Base-by-base conservation (phyloP, 2,888 invertebrate species). In the Pollenia amentaria region DNA sequence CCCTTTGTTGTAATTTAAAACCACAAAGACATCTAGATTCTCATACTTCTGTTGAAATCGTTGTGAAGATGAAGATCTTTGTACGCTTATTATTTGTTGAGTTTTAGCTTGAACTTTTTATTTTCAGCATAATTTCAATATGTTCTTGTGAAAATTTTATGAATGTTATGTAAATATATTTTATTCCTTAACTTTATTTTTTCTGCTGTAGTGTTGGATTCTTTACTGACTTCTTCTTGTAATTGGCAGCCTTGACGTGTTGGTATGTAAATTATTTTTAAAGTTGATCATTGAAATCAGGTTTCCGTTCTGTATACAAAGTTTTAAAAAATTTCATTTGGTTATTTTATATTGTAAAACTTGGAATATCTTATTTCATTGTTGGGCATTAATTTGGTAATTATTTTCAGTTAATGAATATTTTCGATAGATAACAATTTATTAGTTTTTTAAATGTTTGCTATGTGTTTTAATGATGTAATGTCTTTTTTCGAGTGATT, bases 1-100 rank as follows among this genome's bases (percentile, higher is more conserved):
- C 29, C 29, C 29, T 29, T 6, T 29, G 9, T 48, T n/a, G 48
- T 42, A 65, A 64, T 64, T 46, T 14, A 9, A 76, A 86, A 86
- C 79, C 83, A 64, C 83, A 86, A 72, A 60, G 18, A 55, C 65
- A 67, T 72, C 72, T 79, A 72, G 70, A 80, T 80, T 80, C 79
- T 65, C 72, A 72, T 72, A 51, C 29, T 42, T 48, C 11, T 53
- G 16, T 65, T 9, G 44, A 64, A 78, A 60, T 69, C 14, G 6
- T 57, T 60, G 46, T 44, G 18, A 55, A 67, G n/a, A 53, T 62
- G 38, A 42, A 72, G 11, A 44, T 57, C 18, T 29, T 29, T 38
- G 4, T 57, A 18, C 40, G 16, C 29, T 16, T n/a, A 6, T n/a
- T 10, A 16, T 60, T 16, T 11, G 21, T 46, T 67, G 1, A 14